These are phyloP conservation scores for Chouioia cunea DNA, from an alignment of 2,888 invertebrate species.

Conservation along the genomic window DNA sequence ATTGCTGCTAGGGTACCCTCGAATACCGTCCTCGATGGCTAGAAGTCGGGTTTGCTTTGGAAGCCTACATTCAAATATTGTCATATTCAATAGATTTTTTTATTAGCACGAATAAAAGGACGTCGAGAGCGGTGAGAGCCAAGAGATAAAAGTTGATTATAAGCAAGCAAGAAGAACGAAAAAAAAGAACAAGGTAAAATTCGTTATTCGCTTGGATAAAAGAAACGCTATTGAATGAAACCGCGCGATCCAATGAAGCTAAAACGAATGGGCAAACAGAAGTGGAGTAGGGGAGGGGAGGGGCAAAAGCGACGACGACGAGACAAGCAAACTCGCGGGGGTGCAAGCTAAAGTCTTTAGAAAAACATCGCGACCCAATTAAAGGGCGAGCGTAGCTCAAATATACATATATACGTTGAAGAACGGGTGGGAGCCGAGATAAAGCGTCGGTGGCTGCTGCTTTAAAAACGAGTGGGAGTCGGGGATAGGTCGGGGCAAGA, in stretches of 20 bases:
- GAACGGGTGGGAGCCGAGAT: slow-evolving; percentile 27
- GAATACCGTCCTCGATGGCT: no score
- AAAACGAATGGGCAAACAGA: neutral
- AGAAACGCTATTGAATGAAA: slow-evolving; percentile 33
- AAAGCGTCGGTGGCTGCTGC: slow-evolving; percentile 12
- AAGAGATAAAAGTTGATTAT: neutral
- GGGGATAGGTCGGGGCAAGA: slow-evolving; percentile 4
- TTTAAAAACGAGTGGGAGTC: slow-evolving; percentile 21
- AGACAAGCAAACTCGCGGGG: slow-evolving; percentile 7
- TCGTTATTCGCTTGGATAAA: slow-evolving; percentile 18
- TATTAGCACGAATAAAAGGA: slow-evolving; percentile 18
- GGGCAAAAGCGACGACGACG: slow-evolving; percentile 21
- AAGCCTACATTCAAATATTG: no score
- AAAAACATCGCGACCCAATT: slow-evolving; percentile 45
- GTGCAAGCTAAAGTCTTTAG: neutral
- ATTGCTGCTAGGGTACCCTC: no score
- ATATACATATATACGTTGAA: neutral
- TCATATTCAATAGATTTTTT: slow-evolving; percentile 1
- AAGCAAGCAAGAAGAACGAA: neutral
- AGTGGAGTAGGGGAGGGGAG: neutral
- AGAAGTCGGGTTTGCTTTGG: no score
- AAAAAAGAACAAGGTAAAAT: slow-evolving; percentile 7
- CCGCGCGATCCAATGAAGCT: neutral
- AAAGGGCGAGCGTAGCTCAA: slow-evolving; percentile 28
- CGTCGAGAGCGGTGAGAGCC: neutral